Conservation (phyloP, 1,140 invertebrate species). For the Heliconius eleuchia region DNA sequence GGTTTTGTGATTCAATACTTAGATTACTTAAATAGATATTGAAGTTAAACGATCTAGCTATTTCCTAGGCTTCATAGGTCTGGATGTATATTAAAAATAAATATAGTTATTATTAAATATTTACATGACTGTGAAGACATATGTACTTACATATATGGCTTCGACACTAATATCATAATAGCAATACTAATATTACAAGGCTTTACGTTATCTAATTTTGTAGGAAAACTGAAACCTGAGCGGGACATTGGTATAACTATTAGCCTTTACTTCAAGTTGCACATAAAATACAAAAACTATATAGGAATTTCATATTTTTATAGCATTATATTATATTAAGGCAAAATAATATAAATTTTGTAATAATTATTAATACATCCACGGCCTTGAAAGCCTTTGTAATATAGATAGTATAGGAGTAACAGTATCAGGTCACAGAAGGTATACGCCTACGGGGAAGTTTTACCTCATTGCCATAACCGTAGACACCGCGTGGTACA, state of each 20-base stretch:
- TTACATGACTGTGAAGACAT: neutral
- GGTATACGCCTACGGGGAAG: slow-evolving; percentile 63
- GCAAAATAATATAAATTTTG: neutral
- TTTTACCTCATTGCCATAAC: slow-evolving; percentile 95
- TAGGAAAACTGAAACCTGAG: neutral
- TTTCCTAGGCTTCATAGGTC: slow-evolving; percentile 3
- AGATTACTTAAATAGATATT: neutral
- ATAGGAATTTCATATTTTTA: neutral
- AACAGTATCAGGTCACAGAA: slow-evolving; percentile 29
- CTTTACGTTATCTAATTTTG: neutral
- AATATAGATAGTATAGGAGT: slow-evolving; percentile 9
- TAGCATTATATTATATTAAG: neutral
- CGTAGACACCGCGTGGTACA: slow-evolving; percentile 95
- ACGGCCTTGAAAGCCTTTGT: neutral
- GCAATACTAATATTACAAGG: neutral
- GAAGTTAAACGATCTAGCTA: neutral
- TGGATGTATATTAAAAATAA: slow-evolving; percentile 4
- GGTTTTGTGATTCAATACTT: neutral
- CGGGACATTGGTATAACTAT: neutral
- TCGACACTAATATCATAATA: slow-evolving; percentile 7
- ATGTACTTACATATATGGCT: neutral
- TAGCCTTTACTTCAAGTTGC: neutral
- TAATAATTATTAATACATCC: neutral
- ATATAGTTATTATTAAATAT: neutral
- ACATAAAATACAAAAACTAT: neutral